Base-by-base conservation (phyloP, 2,113 vertebrate genomes). In the Labrus mixtus region DNA sequence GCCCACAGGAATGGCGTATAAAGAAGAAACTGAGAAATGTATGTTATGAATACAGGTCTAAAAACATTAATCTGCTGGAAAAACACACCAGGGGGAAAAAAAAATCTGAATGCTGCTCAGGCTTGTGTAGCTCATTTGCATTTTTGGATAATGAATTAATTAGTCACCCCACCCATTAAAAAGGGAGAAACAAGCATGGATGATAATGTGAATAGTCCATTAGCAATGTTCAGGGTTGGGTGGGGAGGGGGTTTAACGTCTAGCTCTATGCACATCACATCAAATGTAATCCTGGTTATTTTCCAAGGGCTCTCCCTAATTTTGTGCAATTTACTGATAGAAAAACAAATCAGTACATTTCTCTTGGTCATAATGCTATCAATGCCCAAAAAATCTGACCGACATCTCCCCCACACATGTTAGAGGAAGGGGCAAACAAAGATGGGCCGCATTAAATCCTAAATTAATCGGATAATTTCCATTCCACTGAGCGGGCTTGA, bases 91-190 rank as follows among this genome's bases (percentile, higher is more conserved):
- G 60, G 71, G 73, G 55, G 84, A 73, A 87, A 16, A 64, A 85
- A 73, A 87, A 16, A 64, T 68, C 57, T 66, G 76, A 77, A 80
- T 62, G 73, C 78, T 76, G 74, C 75, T 84, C 55, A 78, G 54
- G 82, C 78, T 87, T 51, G 50, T 72, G 79, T 41, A 68, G 60
- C 91, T 92, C 86, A 93, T 94, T 94, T 93, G 91, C 93, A 94
- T 94, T 83, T 93, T 83, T 81, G 90, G 82, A 94, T 93, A 92
- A 93, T 93, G 82, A 92, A 94, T 92, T 93, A 92, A 93, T 93
- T 93, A 93, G 85, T 91, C 87, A 90, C 76, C 82, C 90, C 88
- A 82, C 83, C 86, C 89, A 89, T 91, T 90, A 85, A 87, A 86
- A 90, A 85, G 82, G 62, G 76, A 85, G 73, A 68, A 83, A 85